These are phyloP conservation scores for Psittacula cyanocephala DNA, from an alignment of 2,113 vertebrate genomes.

Conservation along the genomic window DNA sequence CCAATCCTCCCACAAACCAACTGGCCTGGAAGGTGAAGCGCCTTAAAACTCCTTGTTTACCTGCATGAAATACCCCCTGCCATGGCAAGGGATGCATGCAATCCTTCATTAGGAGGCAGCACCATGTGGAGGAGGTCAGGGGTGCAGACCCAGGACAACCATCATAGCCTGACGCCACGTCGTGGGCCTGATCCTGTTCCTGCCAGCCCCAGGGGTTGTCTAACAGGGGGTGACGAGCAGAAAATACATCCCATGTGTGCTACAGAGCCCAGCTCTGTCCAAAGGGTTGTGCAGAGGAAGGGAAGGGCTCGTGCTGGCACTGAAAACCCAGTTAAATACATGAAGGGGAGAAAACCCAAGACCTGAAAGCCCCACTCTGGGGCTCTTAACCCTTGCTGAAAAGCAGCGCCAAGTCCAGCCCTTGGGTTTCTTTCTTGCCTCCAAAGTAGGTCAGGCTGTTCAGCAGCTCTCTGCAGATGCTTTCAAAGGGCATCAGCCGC, in stretches of 20 bases:
- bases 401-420: not conserved
- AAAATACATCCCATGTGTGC: not conserved
- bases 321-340: not conserved
- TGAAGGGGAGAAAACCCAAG: fast-evolving
- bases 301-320: not conserved
- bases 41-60: slow-evolving; percentile 28
- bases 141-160: not conserved
- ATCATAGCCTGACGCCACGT: fast-evolving
- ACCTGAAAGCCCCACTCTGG: not conserved
- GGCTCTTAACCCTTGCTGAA: slow-evolving; percentile 5
- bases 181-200: not conserved
- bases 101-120: not conserved
- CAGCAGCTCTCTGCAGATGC: not conserved
- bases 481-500: not conserved
- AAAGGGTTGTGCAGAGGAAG: not conserved
- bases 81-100: not conserved
- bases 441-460: slow-evolving; percentile 54
- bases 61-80: not conserved
- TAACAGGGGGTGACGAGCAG: not conserved
- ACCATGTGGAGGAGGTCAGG: not conserved
- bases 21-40: not conserved
- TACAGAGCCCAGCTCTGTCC: not conserved
- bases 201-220: not conserved
- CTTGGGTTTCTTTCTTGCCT: not conserved
- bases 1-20: slow-evolving; percentile 17